Percentiles rank a stretch among this genome's conserved stretches.
Evolutionary conservation across 2,113 vertebrate species (phyloP).

Genomic region (Deroptyus accipitrinus): DNA sequence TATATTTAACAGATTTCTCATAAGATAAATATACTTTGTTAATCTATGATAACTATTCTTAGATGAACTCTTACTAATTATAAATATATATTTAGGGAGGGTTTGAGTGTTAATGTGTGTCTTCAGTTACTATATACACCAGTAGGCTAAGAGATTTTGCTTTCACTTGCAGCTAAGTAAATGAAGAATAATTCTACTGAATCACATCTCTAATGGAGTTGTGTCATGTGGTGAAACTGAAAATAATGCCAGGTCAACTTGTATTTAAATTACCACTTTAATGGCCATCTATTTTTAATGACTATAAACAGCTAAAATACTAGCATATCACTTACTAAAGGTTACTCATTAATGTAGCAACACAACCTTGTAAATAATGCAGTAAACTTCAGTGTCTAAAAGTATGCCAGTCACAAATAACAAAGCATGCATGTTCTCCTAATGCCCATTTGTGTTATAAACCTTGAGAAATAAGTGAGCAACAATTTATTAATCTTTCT

Average conservation of each 20-base stretch:
- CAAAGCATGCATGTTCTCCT: neutral
- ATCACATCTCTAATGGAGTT: neutral
- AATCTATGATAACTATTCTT: neutral
- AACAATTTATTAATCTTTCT: neutral
- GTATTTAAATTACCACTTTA: neutral
- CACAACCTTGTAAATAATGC: neutral
- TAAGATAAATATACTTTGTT: neutral
- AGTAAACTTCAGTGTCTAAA: neutral
- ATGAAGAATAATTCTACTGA: neutral
- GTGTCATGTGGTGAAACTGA: neutral
- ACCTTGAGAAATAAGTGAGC: neutral
- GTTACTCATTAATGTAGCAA: neutral
- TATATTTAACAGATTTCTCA: neutral
- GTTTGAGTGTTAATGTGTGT: neutral
- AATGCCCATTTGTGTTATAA: neutral
- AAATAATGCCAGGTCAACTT: neutral
- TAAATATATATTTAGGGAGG: neutral
- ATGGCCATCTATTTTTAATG: conserved; percentile 10
- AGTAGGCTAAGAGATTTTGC: neutral
- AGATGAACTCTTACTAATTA: neutral
- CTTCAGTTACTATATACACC: neutral
- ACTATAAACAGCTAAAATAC: conserved; percentile 6
- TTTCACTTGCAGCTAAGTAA: neutral
- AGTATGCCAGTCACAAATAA: neutral
- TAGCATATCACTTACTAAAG: neutral